These are phyloP conservation scores for Strigamia crassipes DNA, from an alignment of 2,888 invertebrate genomes.

Conservation along the genomic window DNA sequence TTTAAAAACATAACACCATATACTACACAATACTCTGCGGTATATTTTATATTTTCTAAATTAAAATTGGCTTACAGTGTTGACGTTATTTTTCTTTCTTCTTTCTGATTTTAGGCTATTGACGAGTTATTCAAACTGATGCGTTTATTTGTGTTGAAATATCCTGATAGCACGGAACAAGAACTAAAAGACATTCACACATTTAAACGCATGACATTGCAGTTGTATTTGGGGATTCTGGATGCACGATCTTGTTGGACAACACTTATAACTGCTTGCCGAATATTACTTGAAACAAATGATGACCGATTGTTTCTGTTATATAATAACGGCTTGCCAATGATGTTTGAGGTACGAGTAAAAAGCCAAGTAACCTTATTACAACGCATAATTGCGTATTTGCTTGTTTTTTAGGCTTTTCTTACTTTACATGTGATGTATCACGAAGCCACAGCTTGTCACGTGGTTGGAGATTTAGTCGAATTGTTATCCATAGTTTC, in stretches of 20 bases:
- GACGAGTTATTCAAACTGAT: constrained; percentile 90
- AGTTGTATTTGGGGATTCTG: constrained; percentile 84
- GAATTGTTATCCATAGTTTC: constrained; percentile 70
- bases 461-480: constrained; percentile 79
- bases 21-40: constrained; percentile 86
- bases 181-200: constrained; percentile 81
- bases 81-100: constrained; percentile 30
- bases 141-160: constrained; percentile 82
- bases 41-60: constrained; percentile 55
- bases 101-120: constrained; percentile 68
- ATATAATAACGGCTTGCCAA: constrained; percentile 84
- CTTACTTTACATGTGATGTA: constrained; percentile 91
- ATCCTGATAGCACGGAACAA: constrained; percentile 75
- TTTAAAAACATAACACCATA: constrained; percentile 96
- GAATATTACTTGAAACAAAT: constrained; percentile 84
- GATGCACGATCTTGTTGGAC: constrained; percentile 93
- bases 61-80: background rate
- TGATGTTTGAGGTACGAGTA: constrained; percentile 72
- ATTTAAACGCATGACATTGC: constrained; percentile 81
- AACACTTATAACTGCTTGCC: constrained; percentile 86
- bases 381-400: constrained; percentile 59
- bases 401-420: constrained; percentile 69
- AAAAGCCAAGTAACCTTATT: background rate
- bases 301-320: constrained; percentile 87
- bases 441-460: constrained; percentile 89